These are phyloP conservation scores for Leptura quadrifasciata DNA, from an alignment of 2,888 invertebrate species.

Conservation along the genomic window DNA sequence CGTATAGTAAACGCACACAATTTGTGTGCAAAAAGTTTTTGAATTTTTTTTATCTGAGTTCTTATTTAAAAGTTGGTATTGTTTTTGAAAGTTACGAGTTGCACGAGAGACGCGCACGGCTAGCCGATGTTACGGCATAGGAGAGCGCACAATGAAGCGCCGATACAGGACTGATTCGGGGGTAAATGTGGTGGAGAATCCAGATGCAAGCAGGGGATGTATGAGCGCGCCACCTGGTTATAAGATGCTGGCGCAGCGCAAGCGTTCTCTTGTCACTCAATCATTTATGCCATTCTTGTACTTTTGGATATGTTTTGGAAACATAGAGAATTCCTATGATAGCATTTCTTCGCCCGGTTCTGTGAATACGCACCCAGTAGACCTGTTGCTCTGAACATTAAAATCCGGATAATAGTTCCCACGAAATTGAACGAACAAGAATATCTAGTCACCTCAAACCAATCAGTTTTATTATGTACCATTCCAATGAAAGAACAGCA, in stretches of 20 bases:
- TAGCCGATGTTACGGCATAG: slow-evolving; percentile 37
- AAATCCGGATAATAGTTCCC: slow-evolving; percentile 33
- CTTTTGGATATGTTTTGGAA: slow-evolving; percentile 52
- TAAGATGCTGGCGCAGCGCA: slow-evolving; percentile 69
- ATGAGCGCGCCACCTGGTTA: slow-evolving; percentile 72
- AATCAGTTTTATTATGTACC: slow-evolving; percentile 5
- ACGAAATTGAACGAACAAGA: slow-evolving; percentile 8
- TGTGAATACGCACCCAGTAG: slow-evolving; percentile 22
- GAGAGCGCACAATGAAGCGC: slow-evolving; percentile 57
- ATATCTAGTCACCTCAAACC: not conserved
- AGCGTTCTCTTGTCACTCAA: slow-evolving; percentile 60
- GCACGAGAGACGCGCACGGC: slow-evolving; percentile 47
- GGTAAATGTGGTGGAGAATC: slow-evolving; percentile 68
- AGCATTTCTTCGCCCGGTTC: slow-evolving; percentile 26
- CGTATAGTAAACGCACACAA: slow-evolving; percentile 29
- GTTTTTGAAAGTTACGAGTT: slow-evolving; percentile 49
- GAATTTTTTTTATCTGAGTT: slow-evolving; percentile 13
- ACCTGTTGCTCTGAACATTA: slow-evolving; percentile 37
- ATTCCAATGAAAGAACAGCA: not conserved
- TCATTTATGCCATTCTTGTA: slow-evolving; percentile 57
- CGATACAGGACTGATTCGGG: slow-evolving; percentile 67
- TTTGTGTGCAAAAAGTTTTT: slow-evolving; percentile 15
- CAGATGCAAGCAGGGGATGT: slow-evolving; percentile 68
- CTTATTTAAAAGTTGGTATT: slow-evolving; percentile 43
- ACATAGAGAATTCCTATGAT: slow-evolving; percentile 43